Evolutionary conservation across 2,113 vertebrate genomes (phyloP), one percentile per base, ranked within the genome.

Genomic region (Gila orcuttii): DNA sequence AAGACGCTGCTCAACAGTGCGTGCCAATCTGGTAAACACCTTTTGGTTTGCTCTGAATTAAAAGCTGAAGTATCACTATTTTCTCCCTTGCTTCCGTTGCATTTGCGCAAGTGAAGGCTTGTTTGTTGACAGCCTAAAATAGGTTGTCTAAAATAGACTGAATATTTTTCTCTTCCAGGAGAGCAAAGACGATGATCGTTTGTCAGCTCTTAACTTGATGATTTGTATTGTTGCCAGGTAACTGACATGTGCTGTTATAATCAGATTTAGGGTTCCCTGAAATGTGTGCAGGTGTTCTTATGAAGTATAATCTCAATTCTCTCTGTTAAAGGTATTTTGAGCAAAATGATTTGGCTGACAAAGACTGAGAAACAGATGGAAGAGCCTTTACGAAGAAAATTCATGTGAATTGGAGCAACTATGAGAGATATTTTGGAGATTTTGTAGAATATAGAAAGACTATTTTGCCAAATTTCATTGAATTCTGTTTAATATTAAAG

Each of bases 161-260:
- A 6, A 52, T 57, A 50, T 81, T 55, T 36, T 83, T 15, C 90
- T 82, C 79, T 66, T 91, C 89, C 87, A 99, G 97, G 95, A 96
- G 78, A 96, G 88, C 91, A 95, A 93, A 92, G 96, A 97, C 57
- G 97, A 98, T 74, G 96, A 97, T 80, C 93, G 94, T 28, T 93
- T 98, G 84, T 96, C 97, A 81, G 96, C 97, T 83, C 95, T 99
- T 87, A 99, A 98, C 91, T 93, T 99, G 88, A 94, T 99, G 79
- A 98, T 99, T 91, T 99, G 98, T 93, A 95, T 99, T 89, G 98
- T 99, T 94, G 97, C 97, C 91, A 97, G 98, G 98, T 99, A 96
- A 86, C 33, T 11, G 57, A 82, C 12, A 68, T 23, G 17, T 8
- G 25, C 17, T 62, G 3, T 47, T 33, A 39, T 47, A 3, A 33